phyloP scores from a whole-genome alignment of 1,140 invertebrate genomes.

The Calephelis virginiensis region DNA sequence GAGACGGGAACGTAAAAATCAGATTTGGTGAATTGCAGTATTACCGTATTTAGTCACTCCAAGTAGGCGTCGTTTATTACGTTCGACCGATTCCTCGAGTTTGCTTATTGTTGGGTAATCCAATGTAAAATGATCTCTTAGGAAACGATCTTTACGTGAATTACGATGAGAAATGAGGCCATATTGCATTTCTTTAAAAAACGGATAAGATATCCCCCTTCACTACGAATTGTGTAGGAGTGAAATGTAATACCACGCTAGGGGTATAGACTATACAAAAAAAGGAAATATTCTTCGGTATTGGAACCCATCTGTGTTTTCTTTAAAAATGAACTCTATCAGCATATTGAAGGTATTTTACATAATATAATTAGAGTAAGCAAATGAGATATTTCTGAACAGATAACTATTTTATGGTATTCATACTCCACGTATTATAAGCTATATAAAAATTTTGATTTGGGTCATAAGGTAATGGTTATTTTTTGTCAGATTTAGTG shows the following conservation, averaged over 20 bases:
- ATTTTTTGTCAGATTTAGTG: too few species aligned
- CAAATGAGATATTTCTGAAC: too few species aligned
- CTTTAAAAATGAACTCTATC: not conserved
- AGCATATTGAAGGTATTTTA: too few species aligned
- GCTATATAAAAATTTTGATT: too few species aligned
- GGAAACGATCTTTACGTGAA: slow-evolving; percentile 28
- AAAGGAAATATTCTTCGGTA: slow-evolving; percentile 2
- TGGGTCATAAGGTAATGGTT: too few species aligned
- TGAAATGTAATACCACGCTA: slow-evolving; percentile 29
- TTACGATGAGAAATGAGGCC: slow-evolving; percentile 26
- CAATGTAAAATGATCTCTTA: slow-evolving; percentile 27
- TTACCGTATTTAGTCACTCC: slow-evolving; percentile 13
- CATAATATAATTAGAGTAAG: too few species aligned
- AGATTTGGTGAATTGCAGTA: slow-evolving; percentile 13
- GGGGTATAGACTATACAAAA: slow-evolving; percentile 5
- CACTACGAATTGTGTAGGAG: slow-evolving; percentile 29
- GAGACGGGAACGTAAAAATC: slow-evolving; percentile 11
- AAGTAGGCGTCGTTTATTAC: slow-evolving; percentile 26
- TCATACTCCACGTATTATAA: too few species aligned
- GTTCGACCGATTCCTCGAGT: slow-evolving; percentile 21
- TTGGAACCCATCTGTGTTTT: not conserved
- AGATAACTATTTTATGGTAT: too few species aligned
- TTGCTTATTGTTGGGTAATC: slow-evolving; percentile 22
- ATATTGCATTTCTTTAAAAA: slow-evolving; percentile 30
- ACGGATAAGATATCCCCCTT: slow-evolving; percentile 31